Conservation (phyloP, 2,113 vertebrate genomes). For the Anser cygnoides region DNA sequence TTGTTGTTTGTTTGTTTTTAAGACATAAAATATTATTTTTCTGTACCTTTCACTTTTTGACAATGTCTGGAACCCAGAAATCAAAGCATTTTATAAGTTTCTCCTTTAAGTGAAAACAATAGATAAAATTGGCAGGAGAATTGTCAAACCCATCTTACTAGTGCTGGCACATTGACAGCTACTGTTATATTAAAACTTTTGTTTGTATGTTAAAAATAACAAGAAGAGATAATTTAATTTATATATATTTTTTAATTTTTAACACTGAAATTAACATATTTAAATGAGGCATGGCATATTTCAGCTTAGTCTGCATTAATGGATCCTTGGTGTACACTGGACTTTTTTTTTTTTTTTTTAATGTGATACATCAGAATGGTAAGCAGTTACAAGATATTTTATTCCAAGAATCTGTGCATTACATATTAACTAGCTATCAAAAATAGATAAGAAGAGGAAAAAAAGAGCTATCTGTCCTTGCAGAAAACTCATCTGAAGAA, state of each 20-base stretch:
- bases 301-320: not conserved
- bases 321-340: not conserved
- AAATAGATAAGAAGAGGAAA: not conserved
- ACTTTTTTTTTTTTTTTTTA: conserved; percentile 26
- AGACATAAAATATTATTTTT: not conserved
- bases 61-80: not conserved
- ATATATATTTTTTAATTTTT: not conserved
- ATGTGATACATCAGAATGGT: not conserved
- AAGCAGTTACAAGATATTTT: not conserved
- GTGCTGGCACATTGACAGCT: not conserved
- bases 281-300: not conserved
- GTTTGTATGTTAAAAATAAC: not conserved
- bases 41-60: not conserved
- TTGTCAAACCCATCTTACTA: not conserved
- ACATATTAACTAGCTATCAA: not conserved
- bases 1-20: too few relatives aligned
- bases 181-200: not conserved
- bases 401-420: not conserved
- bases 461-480: not conserved
- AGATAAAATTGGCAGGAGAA: not conserved
- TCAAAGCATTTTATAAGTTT: not conserved
- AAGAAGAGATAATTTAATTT: not conserved
- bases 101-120: not conserved
- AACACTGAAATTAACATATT: not conserved
- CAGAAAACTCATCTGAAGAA: not conserved